These are phyloP conservation scores for Cardiocondyla obscurior DNA, from an alignment of 1,140 invertebrate genomes.

Conservation along the genomic window DNA sequence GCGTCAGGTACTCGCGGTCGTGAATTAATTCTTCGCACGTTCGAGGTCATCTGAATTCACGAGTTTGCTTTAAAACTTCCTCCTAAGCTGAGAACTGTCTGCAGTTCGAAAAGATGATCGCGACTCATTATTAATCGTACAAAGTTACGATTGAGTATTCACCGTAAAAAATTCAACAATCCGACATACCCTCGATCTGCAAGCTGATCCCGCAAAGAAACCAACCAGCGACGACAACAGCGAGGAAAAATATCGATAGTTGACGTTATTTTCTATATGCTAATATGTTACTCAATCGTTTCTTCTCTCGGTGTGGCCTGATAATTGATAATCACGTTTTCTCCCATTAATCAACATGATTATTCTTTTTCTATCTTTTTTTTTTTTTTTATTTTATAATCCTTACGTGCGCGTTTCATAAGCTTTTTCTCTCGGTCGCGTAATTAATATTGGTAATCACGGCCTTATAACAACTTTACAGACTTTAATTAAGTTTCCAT, in stretches of 20 bases:
- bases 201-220: background rate
- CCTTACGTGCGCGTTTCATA: background rate
- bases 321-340: background rate
- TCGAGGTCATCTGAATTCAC: constrained; percentile 59
- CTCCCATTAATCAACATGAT: background rate
- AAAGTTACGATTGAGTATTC: background rate
- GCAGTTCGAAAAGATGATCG: background rate
- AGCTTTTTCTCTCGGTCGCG: background rate
- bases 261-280: background rate
- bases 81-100: background rate
- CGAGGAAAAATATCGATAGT: background rate
- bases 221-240: background rate
- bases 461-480: background rate
- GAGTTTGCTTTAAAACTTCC: constrained; percentile 4
- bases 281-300: constrained; percentile 18
- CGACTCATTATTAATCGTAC: background rate
- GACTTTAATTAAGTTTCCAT: background rate
- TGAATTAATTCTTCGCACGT: constrained; percentile 55
- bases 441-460: background rate
- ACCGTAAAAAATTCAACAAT: background rate
- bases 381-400: no score
- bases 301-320: background rate
- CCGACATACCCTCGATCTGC: background rate
- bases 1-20: background rate
- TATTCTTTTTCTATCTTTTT: background rate